Conservation (phyloP, 2,113 vertebrate genomes). For the Trinectes maculatus region DNA sequence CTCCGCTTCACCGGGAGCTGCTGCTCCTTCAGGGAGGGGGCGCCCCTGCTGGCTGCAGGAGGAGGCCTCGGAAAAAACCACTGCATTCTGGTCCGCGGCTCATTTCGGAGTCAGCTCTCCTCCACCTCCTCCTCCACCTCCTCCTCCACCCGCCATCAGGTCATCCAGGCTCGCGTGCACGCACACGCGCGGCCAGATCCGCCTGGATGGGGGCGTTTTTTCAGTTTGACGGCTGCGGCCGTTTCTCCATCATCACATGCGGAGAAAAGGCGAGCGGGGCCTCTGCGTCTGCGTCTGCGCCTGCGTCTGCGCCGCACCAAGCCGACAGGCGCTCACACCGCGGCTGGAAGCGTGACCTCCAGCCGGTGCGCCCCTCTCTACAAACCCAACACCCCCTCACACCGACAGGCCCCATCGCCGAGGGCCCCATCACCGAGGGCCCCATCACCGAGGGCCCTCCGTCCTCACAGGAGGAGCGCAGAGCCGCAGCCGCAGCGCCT, state of each 20-base stretch:
- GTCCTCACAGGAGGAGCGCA: constrained; percentile 39
- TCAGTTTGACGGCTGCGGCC: too few species aligned
- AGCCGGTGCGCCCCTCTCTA: background rate
- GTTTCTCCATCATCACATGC: background rate
- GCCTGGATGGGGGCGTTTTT: constrained; percentile 41
- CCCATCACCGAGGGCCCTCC: too few species aligned
- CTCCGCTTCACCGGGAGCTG: too few species aligned
- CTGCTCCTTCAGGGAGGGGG: constrained; percentile 46
- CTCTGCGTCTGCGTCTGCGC: constrained; percentile 53
- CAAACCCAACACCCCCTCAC: constrained; percentile 3
- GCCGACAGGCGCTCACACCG: background rate
- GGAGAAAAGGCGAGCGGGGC: constrained; percentile 13
- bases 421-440: too few species aligned
- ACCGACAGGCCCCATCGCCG: too few species aligned
- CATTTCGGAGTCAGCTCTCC: constrained; percentile 10
- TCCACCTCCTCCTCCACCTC: constrained; percentile 17
- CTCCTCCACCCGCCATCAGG: constrained; percentile 31
- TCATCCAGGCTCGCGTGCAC: constrained; percentile 44
- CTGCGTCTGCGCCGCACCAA: too few species aligned
- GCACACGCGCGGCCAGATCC: constrained; percentile 31
- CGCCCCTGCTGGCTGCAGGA: constrained; percentile 45
- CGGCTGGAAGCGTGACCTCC: constrained; percentile 26
- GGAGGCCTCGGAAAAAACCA: constrained; percentile 48
- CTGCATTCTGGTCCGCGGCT: constrained; percentile 53
- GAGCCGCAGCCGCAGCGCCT: constrained; percentile 3